Evolutionary conservation across 2,113 vertebrate genomes (phyloP).

Genomic region (Candoia aspera): DNA sequence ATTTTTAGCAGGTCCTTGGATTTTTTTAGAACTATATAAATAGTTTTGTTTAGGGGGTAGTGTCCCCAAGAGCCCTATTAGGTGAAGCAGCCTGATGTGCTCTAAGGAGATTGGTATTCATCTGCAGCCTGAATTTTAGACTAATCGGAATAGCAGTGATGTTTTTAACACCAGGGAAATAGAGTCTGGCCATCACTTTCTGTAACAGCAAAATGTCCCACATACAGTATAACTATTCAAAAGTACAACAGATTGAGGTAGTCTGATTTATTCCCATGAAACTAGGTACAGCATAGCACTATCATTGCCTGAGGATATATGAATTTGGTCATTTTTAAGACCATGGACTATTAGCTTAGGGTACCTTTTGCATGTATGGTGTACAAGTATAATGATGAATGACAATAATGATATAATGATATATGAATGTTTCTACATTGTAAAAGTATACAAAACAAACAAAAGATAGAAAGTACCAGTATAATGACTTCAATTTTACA

Average conservation of each 20-base stretch:
- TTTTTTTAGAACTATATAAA: slow-evolving; percentile 1
- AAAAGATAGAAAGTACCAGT: too few species aligned
- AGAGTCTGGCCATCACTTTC: neutral
- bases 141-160: neutral
- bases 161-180: neutral
- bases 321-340: neutral
- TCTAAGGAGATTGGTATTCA: slow-evolving; percentile 14
- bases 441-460: too few species aligned
- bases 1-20: slow-evolving; percentile 12
- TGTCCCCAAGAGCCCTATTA: slow-evolving; percentile 28
- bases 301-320: neutral
- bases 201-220: neutral
- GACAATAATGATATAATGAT: too few species aligned
- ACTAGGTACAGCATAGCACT: neutral
- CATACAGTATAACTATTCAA: neutral
- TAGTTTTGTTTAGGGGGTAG: slow-evolving; percentile 6
- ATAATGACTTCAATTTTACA: neutral
- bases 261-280: neutral
- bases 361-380: neutral
- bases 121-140: neutral
- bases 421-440: too few species aligned
- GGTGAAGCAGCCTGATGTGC: neutral
- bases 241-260: neutral
- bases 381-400: neutral
- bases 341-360: neutral